Conservation (phyloP, 2,888 invertebrate genomes). For the Pandemis cinnamomeana region DNA sequence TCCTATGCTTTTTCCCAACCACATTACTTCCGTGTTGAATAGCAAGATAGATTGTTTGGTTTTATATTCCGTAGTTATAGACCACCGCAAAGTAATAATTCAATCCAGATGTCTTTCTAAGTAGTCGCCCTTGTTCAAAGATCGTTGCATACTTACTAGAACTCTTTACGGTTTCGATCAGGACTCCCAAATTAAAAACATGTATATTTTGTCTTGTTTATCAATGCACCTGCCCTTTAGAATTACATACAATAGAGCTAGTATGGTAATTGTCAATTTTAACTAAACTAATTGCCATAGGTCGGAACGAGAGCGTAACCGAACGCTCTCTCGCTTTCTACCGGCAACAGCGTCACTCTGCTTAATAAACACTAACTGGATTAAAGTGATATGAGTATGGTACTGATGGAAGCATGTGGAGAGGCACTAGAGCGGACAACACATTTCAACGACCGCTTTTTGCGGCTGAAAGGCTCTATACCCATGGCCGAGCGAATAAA, state of each 20-base stretch:
- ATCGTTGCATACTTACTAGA: no score
- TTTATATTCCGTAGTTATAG: no score
- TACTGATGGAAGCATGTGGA: background rate
- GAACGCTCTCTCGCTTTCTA: constrained; percentile 62
- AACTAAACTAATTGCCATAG: constrained; percentile 60
- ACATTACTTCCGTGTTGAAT: no score
- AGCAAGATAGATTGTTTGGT: no score
- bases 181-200: background rate
- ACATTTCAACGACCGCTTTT: background rate
- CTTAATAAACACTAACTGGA: constrained; percentile 29
- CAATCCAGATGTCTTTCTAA: no score
- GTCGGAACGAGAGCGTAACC: constrained; percentile 68
- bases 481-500: no score
- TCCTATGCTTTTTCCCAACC: no score
- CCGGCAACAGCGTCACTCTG: constrained; percentile 33
- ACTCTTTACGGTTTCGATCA: no score
- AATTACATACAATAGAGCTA: constrained; percentile 3
- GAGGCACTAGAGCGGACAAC: background rate
- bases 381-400: constrained; percentile 4
- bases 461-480: no score
- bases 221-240: constrained; percentile 3
- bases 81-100: no score
- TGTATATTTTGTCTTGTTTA: background rate
- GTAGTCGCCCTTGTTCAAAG: no score
- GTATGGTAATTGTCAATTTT: constrained; percentile 63